Conservation (phyloP, 2,113 vertebrate species). For the Philantomba maxwellii region DNA sequence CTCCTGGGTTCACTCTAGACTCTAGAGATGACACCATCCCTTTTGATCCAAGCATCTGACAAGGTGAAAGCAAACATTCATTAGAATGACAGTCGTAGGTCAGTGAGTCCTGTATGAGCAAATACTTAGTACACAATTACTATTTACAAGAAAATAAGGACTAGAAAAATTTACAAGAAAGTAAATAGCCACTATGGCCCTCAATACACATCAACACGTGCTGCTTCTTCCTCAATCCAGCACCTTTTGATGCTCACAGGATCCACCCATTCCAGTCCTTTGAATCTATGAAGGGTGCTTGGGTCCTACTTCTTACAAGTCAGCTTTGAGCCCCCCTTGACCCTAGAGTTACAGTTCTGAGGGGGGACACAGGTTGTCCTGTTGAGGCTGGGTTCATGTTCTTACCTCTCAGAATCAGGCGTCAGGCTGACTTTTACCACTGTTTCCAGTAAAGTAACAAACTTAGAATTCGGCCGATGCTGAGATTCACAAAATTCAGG, state of each 20-base stretch:
- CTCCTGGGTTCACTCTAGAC: not conserved
- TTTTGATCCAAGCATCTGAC: not conserved
- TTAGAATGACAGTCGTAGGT: not conserved
- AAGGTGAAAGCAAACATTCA: not conserved
- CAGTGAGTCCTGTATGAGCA: not conserved
- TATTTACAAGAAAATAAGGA: not conserved
- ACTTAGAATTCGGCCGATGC: not conserved
- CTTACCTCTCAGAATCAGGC: not conserved
- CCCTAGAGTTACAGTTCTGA: not conserved
- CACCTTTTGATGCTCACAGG: not conserved
- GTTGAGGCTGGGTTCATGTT: not conserved
- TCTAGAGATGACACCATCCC: not conserved
- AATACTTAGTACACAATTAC: not conserved
- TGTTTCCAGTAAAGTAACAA: not conserved
- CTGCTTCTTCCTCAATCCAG: not conserved
- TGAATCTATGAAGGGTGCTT: not conserved
- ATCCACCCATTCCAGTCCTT: not conserved
- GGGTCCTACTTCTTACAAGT: not conserved
- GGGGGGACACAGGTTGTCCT: not conserved
- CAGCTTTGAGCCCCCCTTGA: not conserved
- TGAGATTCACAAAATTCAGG: not conserved
- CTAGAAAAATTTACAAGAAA: not conserved
- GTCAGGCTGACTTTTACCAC: not conserved
- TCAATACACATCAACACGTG: not conserved
- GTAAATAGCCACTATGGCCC: not conserved